Percentiles rank a stretch among this genome's conserved stretches.
Evolutionary conservation across 2,113 vertebrate genomes (phyloP).

Genomic region (Triplophysa dalaica): DNA sequence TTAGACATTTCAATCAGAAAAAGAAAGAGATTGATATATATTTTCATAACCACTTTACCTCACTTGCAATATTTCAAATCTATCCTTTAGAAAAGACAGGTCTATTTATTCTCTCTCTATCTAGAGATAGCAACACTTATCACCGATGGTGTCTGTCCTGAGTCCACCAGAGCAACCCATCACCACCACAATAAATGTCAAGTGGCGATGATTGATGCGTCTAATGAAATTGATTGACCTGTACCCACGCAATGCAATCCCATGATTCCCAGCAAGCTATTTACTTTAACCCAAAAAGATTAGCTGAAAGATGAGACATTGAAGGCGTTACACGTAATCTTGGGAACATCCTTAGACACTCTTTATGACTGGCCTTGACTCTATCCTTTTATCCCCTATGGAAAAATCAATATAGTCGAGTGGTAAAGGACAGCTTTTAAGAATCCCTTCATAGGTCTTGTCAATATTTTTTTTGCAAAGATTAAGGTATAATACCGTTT

Average conservation of each 20-base stretch:
- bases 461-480: constrained; percentile 9
- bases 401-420: constrained; percentile 27
- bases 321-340: constrained; percentile 30
- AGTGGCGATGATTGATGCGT: constrained; percentile 87
- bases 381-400: constrained; percentile 26
- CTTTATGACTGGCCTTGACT: constrained; percentile 69
- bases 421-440: constrained; percentile 3
- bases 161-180: constrained; percentile 90
- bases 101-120: constrained; percentile 77
- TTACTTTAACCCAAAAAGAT: constrained; percentile 66
- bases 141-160: constrained; percentile 77
- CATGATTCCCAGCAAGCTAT: constrained; percentile 76
- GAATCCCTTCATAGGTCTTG: neutral
- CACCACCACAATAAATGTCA: constrained; percentile 91
- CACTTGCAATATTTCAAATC: too few relatives aligned
- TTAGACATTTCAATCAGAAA: too few relatives aligned
- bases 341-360: constrained; percentile 49
- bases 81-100: constrained; percentile 53
- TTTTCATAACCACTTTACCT: too few relatives aligned
- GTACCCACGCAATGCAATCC: constrained; percentile 61
- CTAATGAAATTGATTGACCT: constrained; percentile 95
- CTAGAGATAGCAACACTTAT: constrained; percentile 85
- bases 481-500: neutral
- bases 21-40: too few relatives aligned
- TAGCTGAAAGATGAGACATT: constrained; percentile 57